Base-by-base conservation (phyloP, 2,113 vertebrate genomes). In the Atherinomorus stipes region DNA sequence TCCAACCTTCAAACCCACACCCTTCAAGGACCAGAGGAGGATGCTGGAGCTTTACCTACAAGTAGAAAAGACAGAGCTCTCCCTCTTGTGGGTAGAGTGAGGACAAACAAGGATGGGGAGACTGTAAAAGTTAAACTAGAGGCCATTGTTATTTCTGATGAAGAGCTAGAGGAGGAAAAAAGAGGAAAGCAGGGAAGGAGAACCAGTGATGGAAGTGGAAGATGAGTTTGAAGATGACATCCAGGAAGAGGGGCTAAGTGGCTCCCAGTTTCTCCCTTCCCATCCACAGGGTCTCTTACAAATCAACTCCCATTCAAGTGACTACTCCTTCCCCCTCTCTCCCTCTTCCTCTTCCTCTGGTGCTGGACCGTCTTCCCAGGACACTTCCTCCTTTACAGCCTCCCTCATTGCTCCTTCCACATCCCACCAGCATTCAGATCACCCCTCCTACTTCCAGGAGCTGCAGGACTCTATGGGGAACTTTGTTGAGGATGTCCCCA, bases 141-240 rank as follows among this genome's bases (percentile, higher is more conserved):
- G 78, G 96, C 96, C 31, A 98, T 98, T 7, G 94, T 98, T 22
- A 98, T 98, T 82, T 98, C 97, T 0, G 97, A 98, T 1, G 97
- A 97, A 67, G 97, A 98, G 71, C 67, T 94, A 0, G 96, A 91
- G 52, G 79, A 88, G 37, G 85, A 83, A 82, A 78, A n/a, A 26
- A 84, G 79, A 74, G 37, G 72, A n/a, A 60, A 65, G 81, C 18
- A 37, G 57, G 15, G 88, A 90, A 3, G 62, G 71, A 25, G 90
- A 93, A 19, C 88, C 89, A 7, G 92, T 94, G 31, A 90, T 92
- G 86, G 87, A 89, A 56, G 8, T 85, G 56, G 85, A 87, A 3
- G 72, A 91, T 21, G 88, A 88, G 7, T 90, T 87, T 68, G 91
- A 94, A n/a, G 92, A 91, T 22, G 90, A 91, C 37, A 64, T 81